Conservation (phyloP, 1,140 invertebrate genomes). For the Drosophila sucinea region DNA sequence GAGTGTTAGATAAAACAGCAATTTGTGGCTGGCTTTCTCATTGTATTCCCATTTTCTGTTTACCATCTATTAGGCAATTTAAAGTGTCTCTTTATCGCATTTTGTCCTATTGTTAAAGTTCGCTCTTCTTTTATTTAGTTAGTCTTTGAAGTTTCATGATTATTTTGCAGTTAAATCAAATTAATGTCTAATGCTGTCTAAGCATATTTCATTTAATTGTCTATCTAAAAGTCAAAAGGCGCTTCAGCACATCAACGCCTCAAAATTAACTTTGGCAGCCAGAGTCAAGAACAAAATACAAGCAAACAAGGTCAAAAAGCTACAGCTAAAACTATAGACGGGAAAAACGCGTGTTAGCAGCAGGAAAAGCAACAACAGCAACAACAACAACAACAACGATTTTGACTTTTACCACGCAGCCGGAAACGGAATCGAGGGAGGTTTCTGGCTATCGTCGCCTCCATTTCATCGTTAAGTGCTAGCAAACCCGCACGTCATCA, state of each 20-base stretch:
- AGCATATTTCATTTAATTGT: conserved; percentile 66
- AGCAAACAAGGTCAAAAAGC: conserved; percentile 59
- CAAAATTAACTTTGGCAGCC: conserved; percentile 58
- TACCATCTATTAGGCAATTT: no score
- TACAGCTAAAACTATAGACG: conserved; percentile 50
- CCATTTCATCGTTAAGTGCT: conserved; percentile 57
- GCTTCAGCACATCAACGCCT: conserved; percentile 69
- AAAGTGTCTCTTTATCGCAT: no score
- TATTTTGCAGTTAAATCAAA: conserved; percentile 55
- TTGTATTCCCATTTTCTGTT: neutral
- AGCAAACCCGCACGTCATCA: conserved; percentile 66
- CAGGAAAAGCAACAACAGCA: conserved; percentile 29
- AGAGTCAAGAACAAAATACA: conserved; percentile 44
- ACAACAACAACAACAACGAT: conserved; percentile 24
- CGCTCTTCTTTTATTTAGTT: neutral
- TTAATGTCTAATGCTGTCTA: conserved; percentile 73
- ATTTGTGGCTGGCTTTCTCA: neutral
- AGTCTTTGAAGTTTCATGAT: conserved; percentile 4
- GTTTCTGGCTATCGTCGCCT: conserved; percentile 18
- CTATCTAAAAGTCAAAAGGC: conserved; percentile 50
- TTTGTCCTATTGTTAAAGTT: neutral
- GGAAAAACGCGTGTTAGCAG: conserved; percentile 52
- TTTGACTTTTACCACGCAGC: conserved; percentile 53
- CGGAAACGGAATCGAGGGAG: conserved; percentile 27
- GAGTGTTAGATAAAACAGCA: conserved; percentile 14